Percentiles rank a stretch among this genome's conserved stretches.
Conservation (phyloP, 2,888 invertebrate genomes). For the Plebejus argus region DNA sequence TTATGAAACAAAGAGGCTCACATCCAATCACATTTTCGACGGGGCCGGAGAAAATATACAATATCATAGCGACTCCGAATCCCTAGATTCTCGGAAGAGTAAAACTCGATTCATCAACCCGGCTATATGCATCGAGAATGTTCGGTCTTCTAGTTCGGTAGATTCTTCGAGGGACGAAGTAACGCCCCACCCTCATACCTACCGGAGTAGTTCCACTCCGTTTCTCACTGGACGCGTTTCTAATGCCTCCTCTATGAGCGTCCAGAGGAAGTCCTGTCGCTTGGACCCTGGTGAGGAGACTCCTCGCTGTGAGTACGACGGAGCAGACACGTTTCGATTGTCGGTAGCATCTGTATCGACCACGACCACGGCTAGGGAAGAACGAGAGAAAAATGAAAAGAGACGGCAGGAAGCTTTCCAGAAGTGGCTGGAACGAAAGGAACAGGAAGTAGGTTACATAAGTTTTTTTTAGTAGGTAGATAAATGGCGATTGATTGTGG, state of each 20-base stretch:
- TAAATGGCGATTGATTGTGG: neutral
- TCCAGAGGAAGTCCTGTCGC: constrained; percentile 68
- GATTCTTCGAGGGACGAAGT: constrained; percentile 59
- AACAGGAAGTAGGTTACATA: constrained; percentile 61
- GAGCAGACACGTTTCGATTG: constrained; percentile 68
- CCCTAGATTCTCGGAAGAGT: constrained; percentile 62
- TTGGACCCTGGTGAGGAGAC: constrained; percentile 50
- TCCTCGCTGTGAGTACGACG: constrained; percentile 64
- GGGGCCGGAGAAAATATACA: constrained; percentile 71
- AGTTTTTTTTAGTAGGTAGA: neutral
- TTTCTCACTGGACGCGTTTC: constrained; percentile 65
- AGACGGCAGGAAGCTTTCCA: constrained; percentile 68
- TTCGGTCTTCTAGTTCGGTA: constrained; percentile 65
- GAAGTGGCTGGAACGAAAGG: constrained; percentile 70
- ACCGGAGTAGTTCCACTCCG: constrained; percentile 71
- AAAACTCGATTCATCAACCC: constrained; percentile 81
- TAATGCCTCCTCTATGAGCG: constrained; percentile 58
- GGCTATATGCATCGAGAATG: constrained; percentile 81
- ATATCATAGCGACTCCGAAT: constrained; percentile 72
- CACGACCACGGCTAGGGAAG: constrained; percentile 70
- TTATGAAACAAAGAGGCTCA: constrained; percentile 50
- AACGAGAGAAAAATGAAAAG: constrained; percentile 66
- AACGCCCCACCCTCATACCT: constrained; percentile 73
- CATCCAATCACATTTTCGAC: constrained; percentile 68
- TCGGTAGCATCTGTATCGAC: constrained; percentile 72